Evolutionary conservation across 2,797 vertebrate species (phyloP).

Genomic region (Pelochelys cantorii): DNA sequence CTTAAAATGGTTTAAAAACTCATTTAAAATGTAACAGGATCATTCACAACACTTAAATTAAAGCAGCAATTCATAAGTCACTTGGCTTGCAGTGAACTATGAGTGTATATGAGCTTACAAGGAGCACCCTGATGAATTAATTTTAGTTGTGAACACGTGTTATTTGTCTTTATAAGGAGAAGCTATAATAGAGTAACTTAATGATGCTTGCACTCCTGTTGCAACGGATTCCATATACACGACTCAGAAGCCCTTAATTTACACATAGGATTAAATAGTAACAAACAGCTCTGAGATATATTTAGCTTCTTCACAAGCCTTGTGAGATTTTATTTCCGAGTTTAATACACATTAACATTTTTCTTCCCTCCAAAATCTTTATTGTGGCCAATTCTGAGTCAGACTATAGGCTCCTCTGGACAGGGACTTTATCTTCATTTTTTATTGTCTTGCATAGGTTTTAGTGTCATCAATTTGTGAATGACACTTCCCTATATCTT

Average conservation of each 20-base stretch:
- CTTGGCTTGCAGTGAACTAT: constrained; percentile 25
- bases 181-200: constrained; percentile 35
- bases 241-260: constrained; percentile 10
- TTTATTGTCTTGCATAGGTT: neutral
- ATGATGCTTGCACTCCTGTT: constrained; percentile 33
- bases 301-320: neutral
- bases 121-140: constrained; percentile 28
- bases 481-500: neutral
- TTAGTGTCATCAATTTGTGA: neutral
- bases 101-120: constrained; percentile 14
- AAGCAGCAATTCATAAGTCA: neutral
- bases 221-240: neutral
- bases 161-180: constrained; percentile 13
- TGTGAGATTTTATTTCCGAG: neutral
- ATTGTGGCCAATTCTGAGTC: neutral
- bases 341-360: neutral
- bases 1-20: constrained; percentile 41
- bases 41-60: constrained; percentile 46
- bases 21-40: neutral
- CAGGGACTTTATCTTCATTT: neutral
- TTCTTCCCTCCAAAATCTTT: neutral
- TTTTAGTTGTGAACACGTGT: neutral
- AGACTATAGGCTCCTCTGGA: neutral
- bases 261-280: neutral
- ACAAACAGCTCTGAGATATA: constrained; percentile 9